Evolutionary conservation across 2,113 vertebrate genomes (phyloP).

Genomic region (Ceratotherium simum): DNA sequence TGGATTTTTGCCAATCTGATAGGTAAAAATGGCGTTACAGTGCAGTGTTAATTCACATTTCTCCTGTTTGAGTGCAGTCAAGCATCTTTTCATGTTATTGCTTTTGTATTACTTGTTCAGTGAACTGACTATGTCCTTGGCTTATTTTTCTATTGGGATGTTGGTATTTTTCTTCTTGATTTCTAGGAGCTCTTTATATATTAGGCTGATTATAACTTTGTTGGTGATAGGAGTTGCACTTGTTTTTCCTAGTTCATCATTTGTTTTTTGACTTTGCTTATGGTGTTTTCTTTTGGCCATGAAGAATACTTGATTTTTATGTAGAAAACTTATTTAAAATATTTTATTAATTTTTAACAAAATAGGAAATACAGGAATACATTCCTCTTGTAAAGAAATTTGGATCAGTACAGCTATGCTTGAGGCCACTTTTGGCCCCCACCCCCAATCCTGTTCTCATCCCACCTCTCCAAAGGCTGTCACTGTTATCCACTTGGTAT

Average conservation of each 20-base stretch:
- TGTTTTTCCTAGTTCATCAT: not conserved
- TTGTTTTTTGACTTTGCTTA: conserved; percentile 45
- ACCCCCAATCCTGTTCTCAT: not conserved
- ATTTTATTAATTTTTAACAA: not conserved
- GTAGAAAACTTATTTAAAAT: not conserved
- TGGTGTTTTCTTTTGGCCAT: not conserved
- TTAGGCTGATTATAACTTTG: not conserved
- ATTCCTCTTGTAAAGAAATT: conserved; percentile 25
- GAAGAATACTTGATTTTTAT: not conserved
- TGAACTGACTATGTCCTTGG: not conserved
- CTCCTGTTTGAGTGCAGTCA: not conserved
- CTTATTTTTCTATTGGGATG: not conserved
- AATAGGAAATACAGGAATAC: not conserved
- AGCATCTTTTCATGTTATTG: not conserved
- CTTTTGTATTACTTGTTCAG: not conserved
- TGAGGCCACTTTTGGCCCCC: not conserved
- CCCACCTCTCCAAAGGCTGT: not conserved
- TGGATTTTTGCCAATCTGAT: conserved; percentile 68
- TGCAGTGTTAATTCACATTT: not conserved
- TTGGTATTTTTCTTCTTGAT: conserved; percentile 26
- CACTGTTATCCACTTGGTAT: too few species aligned
- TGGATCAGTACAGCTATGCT: not conserved
- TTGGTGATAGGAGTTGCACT: not conserved
- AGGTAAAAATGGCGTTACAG: not conserved
- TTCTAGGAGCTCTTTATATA: not conserved